Evolutionary conservation across 2,797 vertebrate genomes (phyloP), one percentile per base, ranked within the genome.

Genomic region (Balearica regulorum): DNA sequence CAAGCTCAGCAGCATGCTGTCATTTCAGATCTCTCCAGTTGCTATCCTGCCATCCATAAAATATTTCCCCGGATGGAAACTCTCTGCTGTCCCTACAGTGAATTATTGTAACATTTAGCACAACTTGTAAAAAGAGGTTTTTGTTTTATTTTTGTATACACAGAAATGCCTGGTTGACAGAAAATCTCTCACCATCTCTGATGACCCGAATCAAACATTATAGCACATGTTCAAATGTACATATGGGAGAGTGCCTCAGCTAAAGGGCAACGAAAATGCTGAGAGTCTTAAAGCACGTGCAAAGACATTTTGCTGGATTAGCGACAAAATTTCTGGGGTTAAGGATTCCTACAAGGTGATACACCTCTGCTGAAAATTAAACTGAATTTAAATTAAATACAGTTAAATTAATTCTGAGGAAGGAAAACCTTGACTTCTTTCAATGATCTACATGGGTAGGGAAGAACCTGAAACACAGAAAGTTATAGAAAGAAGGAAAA

Each of bases 41-140:
- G 48, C 78, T 93, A 64, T 54, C 78, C 81, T 95, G 75, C 75
- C 92, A 93, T 89, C 93, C 96, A 85, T 79, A 95, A 95, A 95
- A 87, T 66, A 29, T 75, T 94, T 95, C 28, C 71, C 83, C 0
- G 5, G 60, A 90, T 18, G 54, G 48, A 87, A 95, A 80, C 29
- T 73, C 43, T 14, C n/a, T 66, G 28, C 53, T 85, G 16, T 92
- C 53, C 19, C 64, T 66, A 49, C 69, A 48, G 66, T 88, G 77
- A 94, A 78, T 87, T 57, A 78, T n/a, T 60, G 46, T 55, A 90
- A 83, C 64, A 19, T 73, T 89, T 43, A 87, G 53, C 22, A 61
- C 20, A 39, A 83, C n/a, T 85, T 92, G 35, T 39, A 71, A 80
- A 83, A 84, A 85, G 60, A 83, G 29, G 22, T 3, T 20, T 87